Evolutionary conservation across 2,888 invertebrate genomes (phyloP).

Genomic region (Eilema caniola): DNA sequence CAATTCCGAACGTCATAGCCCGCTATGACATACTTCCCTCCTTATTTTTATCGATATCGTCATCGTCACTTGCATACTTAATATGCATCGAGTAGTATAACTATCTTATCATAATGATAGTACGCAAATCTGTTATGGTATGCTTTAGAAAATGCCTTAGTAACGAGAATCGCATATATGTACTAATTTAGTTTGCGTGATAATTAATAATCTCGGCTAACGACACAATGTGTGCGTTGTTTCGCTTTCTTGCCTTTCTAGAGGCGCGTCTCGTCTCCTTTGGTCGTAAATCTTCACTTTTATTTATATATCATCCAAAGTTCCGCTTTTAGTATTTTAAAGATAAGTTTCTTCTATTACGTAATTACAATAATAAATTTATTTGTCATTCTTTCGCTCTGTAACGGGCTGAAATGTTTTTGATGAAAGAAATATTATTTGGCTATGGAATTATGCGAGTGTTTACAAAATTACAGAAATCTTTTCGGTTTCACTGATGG

Average conservation of each 20-base stretch:
- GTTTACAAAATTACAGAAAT: neutral
- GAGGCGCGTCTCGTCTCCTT: slow-evolving; percentile 50
- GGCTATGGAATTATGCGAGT: neutral
- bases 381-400: slow-evolving; percentile 20
- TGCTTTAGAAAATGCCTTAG: slow-evolving; percentile 51
- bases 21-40: neutral
- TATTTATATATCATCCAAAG: slow-evolving; percentile 30
- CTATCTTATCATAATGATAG: slow-evolving; percentile 49
- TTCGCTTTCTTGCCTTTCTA: slow-evolving; percentile 74
- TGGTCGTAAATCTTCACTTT: slow-evolving; percentile 26
- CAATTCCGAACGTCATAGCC: neutral
- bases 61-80: slow-evolving; percentile 36
- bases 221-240: slow-evolving; percentile 61
- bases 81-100: slow-evolving; percentile 27
- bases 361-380: slow-evolving; percentile 15
- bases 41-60: slow-evolving; percentile 37
- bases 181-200: slow-evolving; percentile 58
- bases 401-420: neutral
- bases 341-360: slow-evolving; percentile 29
- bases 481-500: neutral
- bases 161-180: slow-evolving; percentile 45
- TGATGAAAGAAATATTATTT: neutral
- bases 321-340: slow-evolving; percentile 18
- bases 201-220: slow-evolving; percentile 54
- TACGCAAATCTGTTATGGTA: slow-evolving; percentile 50